Base-by-base conservation (phyloP, 1,140 invertebrate species). In the Hestina assimilis region DNA sequence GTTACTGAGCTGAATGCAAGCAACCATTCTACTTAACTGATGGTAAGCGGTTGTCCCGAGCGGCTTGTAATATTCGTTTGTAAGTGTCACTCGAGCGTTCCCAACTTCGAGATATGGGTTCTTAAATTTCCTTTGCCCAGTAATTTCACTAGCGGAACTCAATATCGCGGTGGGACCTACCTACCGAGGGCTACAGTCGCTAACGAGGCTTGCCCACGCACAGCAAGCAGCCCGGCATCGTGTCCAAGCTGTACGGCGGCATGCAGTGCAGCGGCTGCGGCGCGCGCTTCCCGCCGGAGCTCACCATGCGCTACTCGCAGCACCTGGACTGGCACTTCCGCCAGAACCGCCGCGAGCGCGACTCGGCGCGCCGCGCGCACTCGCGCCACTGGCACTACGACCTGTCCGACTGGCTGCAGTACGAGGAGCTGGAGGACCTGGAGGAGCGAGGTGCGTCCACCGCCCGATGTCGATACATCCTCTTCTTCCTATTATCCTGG, bases 261-360 rank as follows among this genome's bases (percentile, higher is more conserved):
- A 96, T 98, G 89, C 97, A 98, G 81, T 99, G 98, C 87, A 95
- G 95, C 51, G 96, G 96, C 15, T 99, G 97, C 89, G 97, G 97
- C 11, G 92, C 95, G 19, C 90, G 98, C 29, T 99, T 98, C 82
- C 93, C 94, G 7, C 93, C 95, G 0, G 95, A 96, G 78, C 93
- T 96, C 69, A 96, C 95, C 0, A 94, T 96, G 20, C 92, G 93
- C 47, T 96, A 99, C 78, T 95, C 95, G 59, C 95, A 97, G 77
- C 98, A 99, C 89, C 90, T 99, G 20, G 97, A 99, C 87, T 99
- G 98, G 97, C 98, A 99, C 89, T 99, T 99, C 87, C 89, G 97
- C 6, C 95, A 97, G 81, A 99, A 99, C 85, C 89, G 96, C 6
- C 90, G 94, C 33, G 96, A 97, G 69, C 93, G 96, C 54, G 95